phyloP scores from a whole-genome alignment of 2,888 invertebrate genomes.

The Axea sp. region DNA sequence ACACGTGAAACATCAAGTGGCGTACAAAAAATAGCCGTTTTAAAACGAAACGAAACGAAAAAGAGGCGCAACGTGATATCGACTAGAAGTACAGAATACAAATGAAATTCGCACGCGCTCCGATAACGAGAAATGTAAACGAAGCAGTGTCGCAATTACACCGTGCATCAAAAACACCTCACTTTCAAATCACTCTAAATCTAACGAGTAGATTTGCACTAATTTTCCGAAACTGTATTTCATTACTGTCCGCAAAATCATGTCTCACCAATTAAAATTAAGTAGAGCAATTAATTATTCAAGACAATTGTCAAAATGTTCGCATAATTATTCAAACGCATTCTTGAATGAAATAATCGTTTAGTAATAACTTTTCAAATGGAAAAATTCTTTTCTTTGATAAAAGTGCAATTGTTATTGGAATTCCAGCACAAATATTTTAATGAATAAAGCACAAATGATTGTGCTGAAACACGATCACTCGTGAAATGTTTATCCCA shows the following conservation, averaged over 20 bases:
- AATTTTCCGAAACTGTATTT: not conserved
- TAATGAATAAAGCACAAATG: slow-evolving; percentile 1
- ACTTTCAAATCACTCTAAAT: not conserved
- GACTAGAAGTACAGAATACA: slow-evolving; percentile 43
- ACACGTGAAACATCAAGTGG: slow-evolving; percentile 34
- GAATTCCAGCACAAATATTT: too few relatives aligned
- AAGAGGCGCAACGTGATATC: slow-evolving; percentile 23
- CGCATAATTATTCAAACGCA: too few relatives aligned
- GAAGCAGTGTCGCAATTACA: slow-evolving; percentile 44
- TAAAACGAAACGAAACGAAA: slow-evolving; percentile 6
- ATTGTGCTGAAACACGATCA: slow-evolving; percentile 9
- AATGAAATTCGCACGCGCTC: slow-evolving; percentile 42
- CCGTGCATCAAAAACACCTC: slow-evolving; percentile 33
- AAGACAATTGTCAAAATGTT: too few relatives aligned
- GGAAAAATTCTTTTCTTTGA: too few relatives aligned
- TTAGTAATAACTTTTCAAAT: too few relatives aligned
- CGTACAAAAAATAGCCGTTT: slow-evolving; percentile 22
- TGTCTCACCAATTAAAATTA: too few relatives aligned
- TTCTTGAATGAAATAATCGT: too few relatives aligned
- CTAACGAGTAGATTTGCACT: not conserved
- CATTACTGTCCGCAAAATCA: too few relatives aligned
- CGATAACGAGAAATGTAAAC: slow-evolving; percentile 53
- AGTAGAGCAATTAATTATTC: too few relatives aligned
- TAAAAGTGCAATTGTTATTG: too few relatives aligned
- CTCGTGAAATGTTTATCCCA: slow-evolving; percentile 4